phyloP scores from a whole-genome alignment of 2,113 vertebrate species.

The Anoura caudifer region DNA sequence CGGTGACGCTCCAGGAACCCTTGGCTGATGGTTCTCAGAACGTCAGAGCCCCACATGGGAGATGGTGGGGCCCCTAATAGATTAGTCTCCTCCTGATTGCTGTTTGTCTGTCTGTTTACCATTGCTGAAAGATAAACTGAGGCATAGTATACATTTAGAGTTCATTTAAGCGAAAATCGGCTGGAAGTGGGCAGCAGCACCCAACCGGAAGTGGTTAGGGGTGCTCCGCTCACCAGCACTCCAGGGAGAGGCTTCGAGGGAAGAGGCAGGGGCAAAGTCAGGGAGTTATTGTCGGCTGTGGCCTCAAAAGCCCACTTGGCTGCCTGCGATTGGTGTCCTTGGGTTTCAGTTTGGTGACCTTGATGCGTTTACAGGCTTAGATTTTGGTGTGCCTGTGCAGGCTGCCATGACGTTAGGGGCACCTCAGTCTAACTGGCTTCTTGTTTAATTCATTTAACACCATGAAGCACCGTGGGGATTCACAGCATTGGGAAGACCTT shows the following conservation, averaged over 20 bases:
- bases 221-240: neutral
- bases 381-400: neutral
- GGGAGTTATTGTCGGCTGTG: neutral
- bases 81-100: neutral
- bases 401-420: neutral
- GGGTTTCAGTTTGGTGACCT: neutral
- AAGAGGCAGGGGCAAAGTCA: neutral
- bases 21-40: too few relatives aligned
- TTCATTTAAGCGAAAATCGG: neutral
- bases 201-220: neutral
- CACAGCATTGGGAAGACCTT: neutral
- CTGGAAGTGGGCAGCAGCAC: neutral
- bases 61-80: neutral
- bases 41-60: neutral
- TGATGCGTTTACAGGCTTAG: neutral
- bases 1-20: too few relatives aligned
- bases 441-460: neutral
- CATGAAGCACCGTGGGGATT: accelerated
- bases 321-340: neutral
- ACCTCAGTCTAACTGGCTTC: neutral
- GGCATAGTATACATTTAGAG: neutral
- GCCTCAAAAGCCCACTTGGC: neutral
- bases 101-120: neutral
- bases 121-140: neutral
- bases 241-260: neutral